These are phyloP conservation scores for Hirtodrosophila duncani DNA, from an alignment of 2,888 invertebrate genomes.

Conservation along the genomic window DNA sequence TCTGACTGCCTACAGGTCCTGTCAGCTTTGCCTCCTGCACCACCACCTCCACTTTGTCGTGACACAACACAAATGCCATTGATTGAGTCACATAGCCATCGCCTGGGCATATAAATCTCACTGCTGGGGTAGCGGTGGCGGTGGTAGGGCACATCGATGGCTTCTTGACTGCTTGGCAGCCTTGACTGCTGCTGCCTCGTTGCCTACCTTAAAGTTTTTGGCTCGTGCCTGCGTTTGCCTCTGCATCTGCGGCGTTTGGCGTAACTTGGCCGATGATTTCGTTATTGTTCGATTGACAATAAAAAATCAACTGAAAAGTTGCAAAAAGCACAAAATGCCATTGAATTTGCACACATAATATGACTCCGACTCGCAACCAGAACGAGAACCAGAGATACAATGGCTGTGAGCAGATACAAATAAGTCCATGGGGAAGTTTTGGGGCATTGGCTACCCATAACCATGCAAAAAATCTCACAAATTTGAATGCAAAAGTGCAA, in stretches of 20 bases:
- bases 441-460: not conserved
- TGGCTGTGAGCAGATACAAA: constrained; percentile 68
- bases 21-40: constrained; percentile 10
- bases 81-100: constrained; percentile 73
- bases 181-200: constrained; percentile 21
- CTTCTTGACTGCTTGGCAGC: too few relatives aligned
- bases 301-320: constrained; percentile 74
- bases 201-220: constrained; percentile 68
- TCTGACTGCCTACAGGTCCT: constrained; percentile 26
- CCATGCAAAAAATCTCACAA: constrained; percentile 39
- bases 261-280: constrained; percentile 73
- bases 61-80: constrained; percentile 70
- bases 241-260: constrained; percentile 61
- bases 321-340: constrained; percentile 66
- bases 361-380: not conserved
- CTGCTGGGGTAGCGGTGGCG: constrained; percentile 70
- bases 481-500: constrained; percentile 69
- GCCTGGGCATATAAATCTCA: constrained; percentile 73
- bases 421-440: constrained; percentile 46
- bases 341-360: constrained; percentile 51
- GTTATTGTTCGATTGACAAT: constrained; percentile 76
- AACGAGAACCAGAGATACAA: constrained; percentile 20
- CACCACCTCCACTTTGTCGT: constrained; percentile 30
- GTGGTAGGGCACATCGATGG: too few relatives aligned
- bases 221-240: constrained; percentile 43